Conservation (phyloP, 2,888 invertebrate genomes). For the Gisinianus flammeolus region DNA sequence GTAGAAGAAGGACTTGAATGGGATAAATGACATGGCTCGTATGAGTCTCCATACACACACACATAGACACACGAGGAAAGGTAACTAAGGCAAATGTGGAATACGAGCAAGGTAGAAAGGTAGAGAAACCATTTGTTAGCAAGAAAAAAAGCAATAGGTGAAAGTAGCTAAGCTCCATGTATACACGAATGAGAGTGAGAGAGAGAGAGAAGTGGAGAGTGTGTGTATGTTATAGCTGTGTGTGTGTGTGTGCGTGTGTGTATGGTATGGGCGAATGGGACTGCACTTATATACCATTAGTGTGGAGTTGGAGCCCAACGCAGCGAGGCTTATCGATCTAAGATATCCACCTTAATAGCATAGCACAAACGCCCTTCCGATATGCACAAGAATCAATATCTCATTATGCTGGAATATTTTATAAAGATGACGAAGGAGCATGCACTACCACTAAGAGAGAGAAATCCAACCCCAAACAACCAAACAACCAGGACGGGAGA, state of each 20-base stretch:
- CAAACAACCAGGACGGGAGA: background rate
- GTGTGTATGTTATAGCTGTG: background rate
- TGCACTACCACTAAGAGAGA: constrained; percentile 6
- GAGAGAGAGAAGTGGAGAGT: background rate
- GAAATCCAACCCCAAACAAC: background rate
- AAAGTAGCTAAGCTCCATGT: background rate
- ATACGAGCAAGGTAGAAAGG: background rate
- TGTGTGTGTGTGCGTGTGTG: constrained; percentile 6
- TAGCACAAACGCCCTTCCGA: constrained; percentile 35
- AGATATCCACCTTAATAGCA: constrained; percentile 36
- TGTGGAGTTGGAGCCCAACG: background rate
- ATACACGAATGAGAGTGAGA: background rate
- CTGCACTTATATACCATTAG: constrained; percentile 15
- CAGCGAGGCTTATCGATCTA: constrained; percentile 40
- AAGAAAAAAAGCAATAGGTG: background rate
- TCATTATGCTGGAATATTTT: constrained; percentile 59
- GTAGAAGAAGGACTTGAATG: constrained; percentile 8
- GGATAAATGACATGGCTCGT: constrained; percentile 21
- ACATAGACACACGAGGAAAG: too few species aligned
- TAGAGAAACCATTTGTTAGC: constrained; percentile 8
- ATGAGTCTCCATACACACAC: background rate
- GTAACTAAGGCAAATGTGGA: background rate
- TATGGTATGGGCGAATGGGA: background rate
- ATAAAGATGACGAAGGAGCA: constrained; percentile 49
- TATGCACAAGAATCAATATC: constrained; percentile 57